phyloP scores from a whole-genome alignment of 2,888 invertebrate genomes.

The Crossocerus cetratus region DNA sequence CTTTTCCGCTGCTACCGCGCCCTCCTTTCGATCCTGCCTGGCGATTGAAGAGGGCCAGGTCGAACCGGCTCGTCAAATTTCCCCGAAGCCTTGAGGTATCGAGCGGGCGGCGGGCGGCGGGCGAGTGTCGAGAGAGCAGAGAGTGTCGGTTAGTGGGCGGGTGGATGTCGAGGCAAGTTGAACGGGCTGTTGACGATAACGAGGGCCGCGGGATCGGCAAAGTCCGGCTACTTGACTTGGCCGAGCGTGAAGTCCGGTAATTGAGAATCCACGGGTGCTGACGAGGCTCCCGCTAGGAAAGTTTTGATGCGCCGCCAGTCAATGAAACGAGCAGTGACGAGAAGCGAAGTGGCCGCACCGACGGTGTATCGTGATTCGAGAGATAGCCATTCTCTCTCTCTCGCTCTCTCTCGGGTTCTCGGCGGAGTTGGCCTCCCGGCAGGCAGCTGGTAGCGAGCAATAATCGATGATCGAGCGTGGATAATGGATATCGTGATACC shows the following conservation, averaged over 20 bases:
- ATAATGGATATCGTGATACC: constrained; percentile 41
- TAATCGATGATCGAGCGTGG: constrained; percentile 31
- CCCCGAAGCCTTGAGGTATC: constrained; percentile 1
- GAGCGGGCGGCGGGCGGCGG: constrained; percentile 27
- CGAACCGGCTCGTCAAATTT: too few species aligned
- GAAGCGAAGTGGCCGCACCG: background rate
- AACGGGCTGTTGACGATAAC: constrained; percentile 50
- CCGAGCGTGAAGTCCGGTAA: constrained; percentile 29
- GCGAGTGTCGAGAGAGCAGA: too few species aligned
- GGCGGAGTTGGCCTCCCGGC: constrained; percentile 11
- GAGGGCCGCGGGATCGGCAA: constrained; percentile 34
- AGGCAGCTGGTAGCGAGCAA: constrained; percentile 3
- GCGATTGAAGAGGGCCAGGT: too few species aligned
- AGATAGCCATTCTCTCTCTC: too few species aligned
- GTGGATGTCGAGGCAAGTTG: constrained; percentile 37
- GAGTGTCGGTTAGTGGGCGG: too few species aligned
- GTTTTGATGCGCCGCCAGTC: constrained; percentile 27
- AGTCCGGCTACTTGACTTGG: constrained; percentile 2
- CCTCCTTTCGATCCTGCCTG: too few species aligned
- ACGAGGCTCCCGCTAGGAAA: constrained; percentile 12
- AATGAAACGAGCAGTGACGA: background rate
- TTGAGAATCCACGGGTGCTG: constrained; percentile 40
- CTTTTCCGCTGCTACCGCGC: too few species aligned
- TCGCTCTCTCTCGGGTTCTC: too few species aligned
- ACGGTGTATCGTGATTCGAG: constrained; percentile 14